Percentiles rank a stretch among this genome's conserved stretches.
Evolutionary conservation across 2,113 vertebrate genomes (phyloP).

Genomic region (Gallinago jamesoni): DNA sequence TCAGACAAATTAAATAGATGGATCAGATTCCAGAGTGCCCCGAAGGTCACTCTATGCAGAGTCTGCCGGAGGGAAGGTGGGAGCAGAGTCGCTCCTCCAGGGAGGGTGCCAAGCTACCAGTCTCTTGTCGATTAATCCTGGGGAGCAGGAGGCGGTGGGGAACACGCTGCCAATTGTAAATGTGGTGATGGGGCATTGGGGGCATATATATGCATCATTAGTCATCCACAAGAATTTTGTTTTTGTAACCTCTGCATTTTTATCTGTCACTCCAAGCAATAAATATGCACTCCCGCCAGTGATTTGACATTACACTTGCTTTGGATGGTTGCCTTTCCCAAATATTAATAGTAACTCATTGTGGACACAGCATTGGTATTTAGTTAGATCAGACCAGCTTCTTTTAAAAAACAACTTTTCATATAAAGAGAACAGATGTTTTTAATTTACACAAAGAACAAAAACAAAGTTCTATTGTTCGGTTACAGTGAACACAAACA

Average conservation of each 20-base stretch:
- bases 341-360: slow-evolving; percentile 81
- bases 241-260: slow-evolving; percentile 77
- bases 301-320: slow-evolving; percentile 75
- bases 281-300: slow-evolving; percentile 72
- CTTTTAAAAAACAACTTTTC: slow-evolving; percentile 69
- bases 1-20: slow-evolving; percentile 12
- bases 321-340: slow-evolving; percentile 72
- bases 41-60: background rate
- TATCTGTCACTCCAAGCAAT: slow-evolving; percentile 77
- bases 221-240: slow-evolving; percentile 70
- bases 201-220: slow-evolving; percentile 63
- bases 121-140: slow-evolving; percentile 11
- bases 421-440: slow-evolving; percentile 63
- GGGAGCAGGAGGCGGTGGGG: background rate
- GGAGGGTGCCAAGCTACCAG: slow-evolving; percentile 48
- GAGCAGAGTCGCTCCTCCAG: background rate
- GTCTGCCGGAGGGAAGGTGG: background rate
- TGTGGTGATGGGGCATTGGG: slow-evolving; percentile 51
- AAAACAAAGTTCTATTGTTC: slow-evolving; percentile 70
- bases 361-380: slow-evolving; percentile 74
- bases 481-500: slow-evolving; percentile 44
- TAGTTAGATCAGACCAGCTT: slow-evolving; percentile 73
- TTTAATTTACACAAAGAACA: slow-evolving; percentile 68
- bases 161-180: slow-evolving; percentile 33
- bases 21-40: background rate